Evolutionary conservation across 1,140 invertebrate species (phyloP), one percentile per base, ranked within the genome.

Genomic region (Batillaria attramentaria): DNA sequence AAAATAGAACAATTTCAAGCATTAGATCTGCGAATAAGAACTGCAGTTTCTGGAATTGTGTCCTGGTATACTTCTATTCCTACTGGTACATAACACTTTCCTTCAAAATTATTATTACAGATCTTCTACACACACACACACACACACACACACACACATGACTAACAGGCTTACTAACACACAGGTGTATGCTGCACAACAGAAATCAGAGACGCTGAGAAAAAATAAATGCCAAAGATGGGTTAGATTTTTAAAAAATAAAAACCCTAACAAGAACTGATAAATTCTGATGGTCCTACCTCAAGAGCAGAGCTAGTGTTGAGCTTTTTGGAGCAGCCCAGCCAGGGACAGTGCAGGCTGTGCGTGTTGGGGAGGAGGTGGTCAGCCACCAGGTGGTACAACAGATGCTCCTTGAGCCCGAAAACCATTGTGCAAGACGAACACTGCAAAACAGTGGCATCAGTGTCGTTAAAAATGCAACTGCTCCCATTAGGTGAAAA

Each of bases 331-430:
- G 79, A 79, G 77, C 84, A 85, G 41, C 79, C 78, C 39, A 75
- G 79, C 84, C 84, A 85, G 18, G 76, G 77, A 76, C 84, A 85
- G 16, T 50, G 43, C 2, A 78, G 72, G 43, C 80, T 70, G 18
- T 62, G 69, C 3, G 74, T 72, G 46, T 84, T 84, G 24, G 62
- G 80, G 54, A 72, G 39, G 18, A 83, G 33, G 69, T 85, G 84
- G 39, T 81, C 81, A 20, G 79, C 66, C 24, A 84, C 50, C 41
- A 84, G 41, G 75, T 85, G 84, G 70, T 84, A 76, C n/a, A 76
- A 43, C 33, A 85, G 75, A 60, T 85, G 84, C 18, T 77, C 65
- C 72, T 74, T 77, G 42, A 83, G 37, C 33, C 83, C 83, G 81
- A 81, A 85, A 16, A 81, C 54, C 76, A 77, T 28, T 24, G 54